A percentile compares a stretch with the other conserved stretches of the same genome.
Evolutionary conservation across 2,888 invertebrate species (phyloP).

Genomic region (Deroplatys truncata): DNA sequence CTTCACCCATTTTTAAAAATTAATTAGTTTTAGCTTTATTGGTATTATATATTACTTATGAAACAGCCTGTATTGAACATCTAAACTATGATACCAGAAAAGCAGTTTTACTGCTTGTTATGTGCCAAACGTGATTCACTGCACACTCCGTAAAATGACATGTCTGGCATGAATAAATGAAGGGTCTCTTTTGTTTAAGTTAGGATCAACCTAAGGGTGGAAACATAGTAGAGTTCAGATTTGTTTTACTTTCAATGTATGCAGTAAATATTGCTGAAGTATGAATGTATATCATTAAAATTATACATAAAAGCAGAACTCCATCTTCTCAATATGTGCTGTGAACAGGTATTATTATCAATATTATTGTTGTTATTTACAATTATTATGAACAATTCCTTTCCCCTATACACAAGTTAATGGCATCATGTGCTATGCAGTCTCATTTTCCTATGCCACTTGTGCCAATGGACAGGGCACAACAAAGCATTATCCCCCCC

Average conservation of each 20-base stretch:
- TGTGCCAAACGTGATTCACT: too few relatives aligned
- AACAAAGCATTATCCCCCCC: neutral
- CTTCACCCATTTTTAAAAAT: too few relatives aligned
- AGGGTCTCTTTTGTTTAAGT: too few relatives aligned
- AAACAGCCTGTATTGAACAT: too few relatives aligned
- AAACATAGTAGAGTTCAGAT: neutral
- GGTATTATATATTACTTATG: too few relatives aligned
- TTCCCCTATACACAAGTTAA: neutral
- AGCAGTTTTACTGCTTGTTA: too few relatives aligned
- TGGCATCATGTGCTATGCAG: neutral
- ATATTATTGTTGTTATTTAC: neutral
- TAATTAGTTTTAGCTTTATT: too few relatives aligned
- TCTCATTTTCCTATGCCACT: neutral
- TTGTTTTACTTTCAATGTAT: neutral
- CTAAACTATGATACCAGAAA: too few relatives aligned
- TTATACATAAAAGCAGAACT: neutral
- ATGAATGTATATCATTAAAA: neutral
- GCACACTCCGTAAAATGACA: too few relatives aligned
- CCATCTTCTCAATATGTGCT: neutral
- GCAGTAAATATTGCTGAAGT: neutral
- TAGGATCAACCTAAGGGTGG: too few relatives aligned
- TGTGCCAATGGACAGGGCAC: neutral
- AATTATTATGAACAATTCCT: neutral
- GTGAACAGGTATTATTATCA: neutral
- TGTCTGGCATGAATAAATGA: too few relatives aligned